phyloP scores from a whole-genome alignment of 2,113 vertebrate genomes.

The Lynx canadensis region DNA sequence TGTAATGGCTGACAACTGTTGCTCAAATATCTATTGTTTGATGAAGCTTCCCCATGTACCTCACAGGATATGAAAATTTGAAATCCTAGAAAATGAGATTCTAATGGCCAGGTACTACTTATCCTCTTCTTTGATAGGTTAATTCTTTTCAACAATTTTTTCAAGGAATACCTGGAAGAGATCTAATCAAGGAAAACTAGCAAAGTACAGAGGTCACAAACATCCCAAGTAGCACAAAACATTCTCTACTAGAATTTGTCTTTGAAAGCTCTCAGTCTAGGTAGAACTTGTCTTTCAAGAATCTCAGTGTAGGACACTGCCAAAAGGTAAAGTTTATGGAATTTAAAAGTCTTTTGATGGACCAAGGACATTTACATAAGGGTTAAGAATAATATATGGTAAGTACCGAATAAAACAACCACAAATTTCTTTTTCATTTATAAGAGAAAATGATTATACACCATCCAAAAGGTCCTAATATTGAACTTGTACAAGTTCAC shows the following conservation, averaged over 20 bases:
- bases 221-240: neutral
- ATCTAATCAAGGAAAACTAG: neutral
- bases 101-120: neutral
- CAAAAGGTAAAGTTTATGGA: neutral
- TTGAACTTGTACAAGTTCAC: slow-evolving; percentile 19
- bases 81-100: slow-evolving; percentile 16
- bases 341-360: neutral
- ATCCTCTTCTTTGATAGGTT: neutral
- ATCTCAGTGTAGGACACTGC: neutral
- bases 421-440: slow-evolving; percentile 32
- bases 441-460: neutral
- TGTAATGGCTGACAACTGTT: neutral
- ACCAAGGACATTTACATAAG: neutral
- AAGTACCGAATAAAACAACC: neutral
- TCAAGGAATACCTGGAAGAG: neutral
- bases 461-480: neutral
- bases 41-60: neutral
- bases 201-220: slow-evolving; percentile 12
- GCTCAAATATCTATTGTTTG: neutral
- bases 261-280: slow-evolving; percentile 14
- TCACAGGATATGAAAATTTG: neutral
- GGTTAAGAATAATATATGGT: neutral
- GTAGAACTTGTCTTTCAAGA: slow-evolving; percentile 26
- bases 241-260: slow-evolving; percentile 15
- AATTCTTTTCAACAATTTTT: neutral